These are phyloP conservation scores for Plodia interpunctella DNA, from an alignment of 1,140 invertebrate species.

Conservation along the genomic window DNA sequence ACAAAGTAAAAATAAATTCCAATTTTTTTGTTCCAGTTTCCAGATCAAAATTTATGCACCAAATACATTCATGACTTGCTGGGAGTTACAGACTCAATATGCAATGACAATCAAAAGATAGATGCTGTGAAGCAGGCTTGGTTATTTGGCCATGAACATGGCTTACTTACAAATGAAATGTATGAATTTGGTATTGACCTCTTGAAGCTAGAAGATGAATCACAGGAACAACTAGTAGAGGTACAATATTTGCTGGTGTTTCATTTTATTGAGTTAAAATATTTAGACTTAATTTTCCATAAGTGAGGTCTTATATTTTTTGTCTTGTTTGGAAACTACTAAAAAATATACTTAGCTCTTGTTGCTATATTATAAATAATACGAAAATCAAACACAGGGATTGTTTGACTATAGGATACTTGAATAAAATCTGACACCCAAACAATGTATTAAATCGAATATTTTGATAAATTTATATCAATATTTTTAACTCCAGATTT, in stretches of 20 bases:
- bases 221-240: slow-evolving; percentile 41
- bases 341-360: slow-evolving; percentile 9
- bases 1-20: too few relatives aligned
- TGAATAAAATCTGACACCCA: too few relatives aligned
- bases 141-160: slow-evolving; percentile 55
- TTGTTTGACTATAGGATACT: too few relatives aligned
- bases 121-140: slow-evolving; percentile 54
- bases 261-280: background rate
- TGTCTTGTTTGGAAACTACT: slow-evolving; percentile 10
- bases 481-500: slow-evolving; percentile 34
- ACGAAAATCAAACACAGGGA: too few relatives aligned
- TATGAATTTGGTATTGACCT: slow-evolving; percentile 60
- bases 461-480: slow-evolving; percentile 5
- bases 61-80: slow-evolving; percentile 58
- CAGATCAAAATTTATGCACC: slow-evolving; percentile 58
- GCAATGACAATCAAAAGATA: slow-evolving; percentile 52
- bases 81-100: slow-evolving; percentile 40
- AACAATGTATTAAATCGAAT: too few relatives aligned
- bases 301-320: too few relatives aligned
- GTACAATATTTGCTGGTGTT: slow-evolving; percentile 26
- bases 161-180: slow-evolving; percentile 55
- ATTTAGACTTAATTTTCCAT: too few relatives aligned
- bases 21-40: slow-evolving; percentile 35
- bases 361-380: too few relatives aligned
- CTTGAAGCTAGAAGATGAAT: slow-evolving; percentile 48